Percentiles rank a stretch among this genome's conserved stretches.
Evolutionary conservation across 2,888 invertebrate genomes (phyloP).

Genomic region (Metallyticus violacea): DNA sequence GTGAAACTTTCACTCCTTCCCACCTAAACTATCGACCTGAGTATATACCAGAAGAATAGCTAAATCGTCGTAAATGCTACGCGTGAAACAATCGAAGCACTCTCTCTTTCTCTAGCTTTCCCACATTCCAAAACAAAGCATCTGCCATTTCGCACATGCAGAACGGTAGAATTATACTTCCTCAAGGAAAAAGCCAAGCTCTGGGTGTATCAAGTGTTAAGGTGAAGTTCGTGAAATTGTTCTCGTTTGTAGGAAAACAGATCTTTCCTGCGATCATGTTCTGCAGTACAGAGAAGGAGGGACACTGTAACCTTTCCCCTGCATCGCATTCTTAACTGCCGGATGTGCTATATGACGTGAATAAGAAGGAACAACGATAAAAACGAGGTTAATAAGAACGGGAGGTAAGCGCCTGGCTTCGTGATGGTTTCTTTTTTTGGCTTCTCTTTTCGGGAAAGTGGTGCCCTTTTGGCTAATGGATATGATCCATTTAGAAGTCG

Average conservation of each 20-base stretch:
- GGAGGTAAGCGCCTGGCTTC: not conserved
- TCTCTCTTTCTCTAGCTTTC: not conserved
- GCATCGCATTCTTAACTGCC: not conserved
- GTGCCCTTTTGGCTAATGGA: slow-evolving; percentile 14
- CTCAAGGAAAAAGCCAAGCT: not conserved
- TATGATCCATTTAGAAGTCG: slow-evolving; percentile 3
- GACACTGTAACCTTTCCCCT: not conserved
- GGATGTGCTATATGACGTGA: not conserved
- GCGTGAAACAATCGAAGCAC: not conserved
- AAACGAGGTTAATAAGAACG: not conserved
- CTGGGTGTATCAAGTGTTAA: not conserved
- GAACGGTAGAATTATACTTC: not conserved
- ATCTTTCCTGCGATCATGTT: not conserved
- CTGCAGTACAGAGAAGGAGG: not conserved
- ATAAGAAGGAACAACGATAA: not conserved
- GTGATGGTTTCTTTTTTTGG: not conserved
- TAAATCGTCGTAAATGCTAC: not conserved
- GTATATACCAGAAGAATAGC: not conserved
- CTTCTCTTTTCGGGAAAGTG: not conserved
- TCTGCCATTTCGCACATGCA: not conserved
- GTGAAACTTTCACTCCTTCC: too few species aligned
- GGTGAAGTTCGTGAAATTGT: not conserved
- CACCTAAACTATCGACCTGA: too few species aligned
- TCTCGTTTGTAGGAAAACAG: not conserved
- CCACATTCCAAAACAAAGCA: not conserved